Evolutionary conservation across 2,797 vertebrate genomes (phyloP).

Genomic region (Acanthis flammea): DNA sequence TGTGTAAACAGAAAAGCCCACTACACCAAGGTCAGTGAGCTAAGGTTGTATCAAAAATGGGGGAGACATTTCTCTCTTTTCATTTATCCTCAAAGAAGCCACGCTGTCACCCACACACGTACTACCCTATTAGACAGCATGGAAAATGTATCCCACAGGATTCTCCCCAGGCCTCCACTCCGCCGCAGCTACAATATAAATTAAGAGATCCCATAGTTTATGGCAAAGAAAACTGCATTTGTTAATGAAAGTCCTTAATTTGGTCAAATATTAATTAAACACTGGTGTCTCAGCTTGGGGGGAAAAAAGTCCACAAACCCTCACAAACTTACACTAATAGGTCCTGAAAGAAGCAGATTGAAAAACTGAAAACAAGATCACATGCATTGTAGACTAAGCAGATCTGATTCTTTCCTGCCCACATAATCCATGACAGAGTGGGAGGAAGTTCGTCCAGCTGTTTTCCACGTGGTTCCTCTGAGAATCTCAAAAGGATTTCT

Average conservation of each 20-base stretch:
- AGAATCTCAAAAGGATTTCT: background rate
- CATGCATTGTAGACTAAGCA: background rate
- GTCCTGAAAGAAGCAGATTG: background rate
- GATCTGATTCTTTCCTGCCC: background rate
- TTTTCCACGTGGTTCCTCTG: background rate
- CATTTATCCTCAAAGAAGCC: background rate
- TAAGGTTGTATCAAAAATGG: background rate
- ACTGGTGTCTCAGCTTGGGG: background rate
- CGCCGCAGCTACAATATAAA: background rate
- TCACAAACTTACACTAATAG: background rate
- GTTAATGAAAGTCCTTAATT: background rate
- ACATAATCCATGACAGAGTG: background rate
- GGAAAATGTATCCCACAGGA: background rate
- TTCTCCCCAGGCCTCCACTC: background rate
- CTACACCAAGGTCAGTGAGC: background rate
- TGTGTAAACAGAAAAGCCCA: background rate
- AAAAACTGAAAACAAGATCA: background rate
- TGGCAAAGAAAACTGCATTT: background rate
- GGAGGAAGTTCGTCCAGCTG: background rate
- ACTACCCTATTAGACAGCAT: background rate
- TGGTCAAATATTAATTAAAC: background rate
- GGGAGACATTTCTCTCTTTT: background rate
- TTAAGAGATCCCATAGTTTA: background rate
- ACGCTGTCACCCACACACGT: background rate
- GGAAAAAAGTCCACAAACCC: background rate